These are phyloP conservation scores for Steatornis caripensis DNA, from an alignment of 2,113 vertebrate species.

Conservation along the genomic window DNA sequence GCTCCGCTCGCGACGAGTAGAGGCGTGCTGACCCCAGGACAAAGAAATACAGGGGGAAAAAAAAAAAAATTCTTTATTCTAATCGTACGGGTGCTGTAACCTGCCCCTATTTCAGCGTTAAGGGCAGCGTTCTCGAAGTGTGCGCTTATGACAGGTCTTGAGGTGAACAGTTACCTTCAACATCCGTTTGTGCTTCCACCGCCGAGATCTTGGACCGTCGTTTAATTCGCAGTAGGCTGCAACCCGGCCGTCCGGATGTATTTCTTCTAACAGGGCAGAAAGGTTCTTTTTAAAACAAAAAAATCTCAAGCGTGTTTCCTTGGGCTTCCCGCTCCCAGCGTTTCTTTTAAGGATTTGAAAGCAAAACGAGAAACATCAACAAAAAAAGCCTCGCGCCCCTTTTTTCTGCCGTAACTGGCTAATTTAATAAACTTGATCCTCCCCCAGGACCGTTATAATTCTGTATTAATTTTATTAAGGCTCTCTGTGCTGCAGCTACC, in stretches of 20 bases:
- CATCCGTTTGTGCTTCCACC: neutral
- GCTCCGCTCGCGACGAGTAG: accelerated
- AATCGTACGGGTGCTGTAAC: neutral
- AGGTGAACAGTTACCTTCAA: neutral
- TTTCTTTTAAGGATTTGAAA: no score
- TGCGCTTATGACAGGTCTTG: neutral
- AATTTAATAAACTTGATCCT: no score
- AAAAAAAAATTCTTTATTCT: neutral
- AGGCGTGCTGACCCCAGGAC: neutral
- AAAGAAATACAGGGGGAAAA: neutral
- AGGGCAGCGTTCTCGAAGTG: neutral
- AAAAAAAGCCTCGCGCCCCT: no score
- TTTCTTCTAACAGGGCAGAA: neutral
- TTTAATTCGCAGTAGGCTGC: neutral
- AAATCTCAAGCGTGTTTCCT: no score
- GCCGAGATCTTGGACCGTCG: neutral
- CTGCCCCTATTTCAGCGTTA: neutral
- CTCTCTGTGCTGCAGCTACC: no score
- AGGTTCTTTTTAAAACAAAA: neutral
- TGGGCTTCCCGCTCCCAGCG: no score
- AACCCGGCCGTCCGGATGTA: neutral
- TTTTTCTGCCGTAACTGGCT: no score
- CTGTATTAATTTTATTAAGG: no score
- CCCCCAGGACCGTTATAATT: no score
- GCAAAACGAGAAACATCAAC: no score